These are phyloP conservation scores for Zeus faber DNA, from an alignment of 2,113 vertebrate genomes.

Conservation along the genomic window DNA sequence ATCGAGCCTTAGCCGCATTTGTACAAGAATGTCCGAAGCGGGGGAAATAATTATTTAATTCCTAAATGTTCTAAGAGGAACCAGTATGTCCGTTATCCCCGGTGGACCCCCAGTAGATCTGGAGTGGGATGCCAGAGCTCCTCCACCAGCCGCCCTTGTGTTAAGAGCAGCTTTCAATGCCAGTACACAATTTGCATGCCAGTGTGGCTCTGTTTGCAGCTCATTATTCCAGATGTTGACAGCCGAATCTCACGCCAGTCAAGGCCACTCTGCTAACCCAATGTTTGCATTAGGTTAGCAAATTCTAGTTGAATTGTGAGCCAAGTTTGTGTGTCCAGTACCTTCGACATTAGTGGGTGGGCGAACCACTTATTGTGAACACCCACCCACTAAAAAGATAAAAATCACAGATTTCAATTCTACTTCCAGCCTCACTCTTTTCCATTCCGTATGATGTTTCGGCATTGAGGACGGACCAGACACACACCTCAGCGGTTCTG, in stretches of 20 bases:
- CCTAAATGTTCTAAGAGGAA: constrained; percentile 58
- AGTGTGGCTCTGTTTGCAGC: constrained; percentile 58
- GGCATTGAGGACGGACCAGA: constrained; percentile 12
- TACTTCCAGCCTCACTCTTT: too few relatives aligned
- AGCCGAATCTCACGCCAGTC: constrained; percentile 63
- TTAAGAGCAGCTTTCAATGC: constrained; percentile 72
- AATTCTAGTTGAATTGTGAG: too few relatives aligned
- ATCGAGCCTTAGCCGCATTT: constrained; percentile 69
- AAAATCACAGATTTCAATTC: too few relatives aligned
- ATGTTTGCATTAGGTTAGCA: too few relatives aligned
- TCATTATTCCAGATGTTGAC: constrained; percentile 67
- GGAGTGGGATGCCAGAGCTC: constrained; percentile 35
- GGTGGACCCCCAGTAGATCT: constrained; percentile 35
- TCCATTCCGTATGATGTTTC: constrained; percentile 8
- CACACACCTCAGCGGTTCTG: constrained; percentile 22
- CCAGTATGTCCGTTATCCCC: constrained; percentile 61
- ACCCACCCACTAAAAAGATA: too few relatives aligned
- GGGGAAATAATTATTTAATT: constrained; percentile 64
- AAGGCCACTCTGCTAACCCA: constrained; percentile 57
- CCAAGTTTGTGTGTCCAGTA: too few relatives aligned
- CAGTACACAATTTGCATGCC: constrained; percentile 70
- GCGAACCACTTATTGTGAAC: too few relatives aligned
- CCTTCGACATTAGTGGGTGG: too few relatives aligned
- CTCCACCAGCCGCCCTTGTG: constrained; percentile 65
- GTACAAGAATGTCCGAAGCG: constrained; percentile 57